Base-by-base conservation (phyloP, 2,888 invertebrate species). In the Agrochola macilenta region DNA sequence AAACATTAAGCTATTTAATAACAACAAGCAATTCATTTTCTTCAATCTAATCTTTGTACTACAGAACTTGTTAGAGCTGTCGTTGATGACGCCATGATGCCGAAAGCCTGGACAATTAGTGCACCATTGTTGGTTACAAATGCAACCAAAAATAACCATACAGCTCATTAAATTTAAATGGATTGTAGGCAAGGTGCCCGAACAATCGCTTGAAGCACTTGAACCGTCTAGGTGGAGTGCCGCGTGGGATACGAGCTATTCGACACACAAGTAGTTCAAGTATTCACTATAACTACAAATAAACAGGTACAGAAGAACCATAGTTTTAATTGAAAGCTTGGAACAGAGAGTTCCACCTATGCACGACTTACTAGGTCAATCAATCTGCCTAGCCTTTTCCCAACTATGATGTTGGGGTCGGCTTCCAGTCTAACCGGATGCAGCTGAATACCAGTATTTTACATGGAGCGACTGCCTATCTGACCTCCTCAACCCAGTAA, bases 231-330 rank as follows among this genome's bases (percentile, higher is more conserved):
- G 71, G 74, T 79, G 58, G 82, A 83, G 83, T 83, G 81, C 83
- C 78, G 88, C 89, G 85, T 88, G 88, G 91, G 90, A 88, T 83
- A 84, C 86, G 75, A 89, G 76, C 87, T 86, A 87, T 87, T 87
- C 85, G 79, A 88, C 87, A 86, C 85, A 82, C 89, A 88, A 86
- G 88, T 81, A 87, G 81, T 85, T 84, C 78, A 79, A 88, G 87
- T 83, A 81, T 81, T 74, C 66, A 78, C 71, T 69, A 73, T 78
- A 39, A 79, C 76, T 69, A 72, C 43, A 52, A 73, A 52, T 58
- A 68, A 12, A 60, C 43, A 58, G 57, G 26, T 39, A 35, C 71
- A 78, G 71, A 72, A 85, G 65, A 30, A 63, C 65, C 65, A 63
- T 30, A n/a, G 39, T n/a, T 49, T 35, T 26, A 17, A 20, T 78